phyloP scores from a whole-genome alignment of 2,113 vertebrate genomes.

The Pithys albifrons region DNA sequence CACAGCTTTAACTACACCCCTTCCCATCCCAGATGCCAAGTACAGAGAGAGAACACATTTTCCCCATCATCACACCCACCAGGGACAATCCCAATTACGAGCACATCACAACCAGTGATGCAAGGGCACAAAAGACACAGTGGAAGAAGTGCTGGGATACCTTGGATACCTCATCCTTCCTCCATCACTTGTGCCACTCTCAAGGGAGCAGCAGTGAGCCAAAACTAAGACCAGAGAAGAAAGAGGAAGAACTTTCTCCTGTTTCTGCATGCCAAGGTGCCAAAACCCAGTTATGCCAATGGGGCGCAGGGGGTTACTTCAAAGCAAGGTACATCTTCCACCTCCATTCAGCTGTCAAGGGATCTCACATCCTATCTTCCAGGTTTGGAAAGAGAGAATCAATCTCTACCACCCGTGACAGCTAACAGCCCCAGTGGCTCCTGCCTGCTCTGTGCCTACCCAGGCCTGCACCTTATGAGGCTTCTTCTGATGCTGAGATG shows the following conservation, averaged over 20 bases:
- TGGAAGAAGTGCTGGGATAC: background rate
- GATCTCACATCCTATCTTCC: background rate
- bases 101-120: background rate
- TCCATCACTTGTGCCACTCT: background rate
- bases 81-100: background rate
- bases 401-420: background rate
- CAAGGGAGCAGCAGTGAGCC: background rate
- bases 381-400: background rate
- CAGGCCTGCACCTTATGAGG: background rate
- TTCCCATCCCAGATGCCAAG: background rate
- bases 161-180: background rate
- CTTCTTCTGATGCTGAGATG: background rate
- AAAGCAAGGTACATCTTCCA: background rate
- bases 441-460: background rate
- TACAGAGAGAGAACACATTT: too few species aligned
- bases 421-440: background rate
- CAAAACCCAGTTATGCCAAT: background rate
- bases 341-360: background rate
- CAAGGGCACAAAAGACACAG: background rate
- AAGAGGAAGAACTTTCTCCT: background rate
- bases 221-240: background rate
- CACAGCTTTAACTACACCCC: background rate
- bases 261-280: fast-evolving
- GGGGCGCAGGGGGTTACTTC: background rate
- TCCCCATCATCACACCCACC: background rate